Evolutionary conservation across 2,797 vertebrate species (phyloP).

Genomic region (Orestias chungarensis): DNA sequence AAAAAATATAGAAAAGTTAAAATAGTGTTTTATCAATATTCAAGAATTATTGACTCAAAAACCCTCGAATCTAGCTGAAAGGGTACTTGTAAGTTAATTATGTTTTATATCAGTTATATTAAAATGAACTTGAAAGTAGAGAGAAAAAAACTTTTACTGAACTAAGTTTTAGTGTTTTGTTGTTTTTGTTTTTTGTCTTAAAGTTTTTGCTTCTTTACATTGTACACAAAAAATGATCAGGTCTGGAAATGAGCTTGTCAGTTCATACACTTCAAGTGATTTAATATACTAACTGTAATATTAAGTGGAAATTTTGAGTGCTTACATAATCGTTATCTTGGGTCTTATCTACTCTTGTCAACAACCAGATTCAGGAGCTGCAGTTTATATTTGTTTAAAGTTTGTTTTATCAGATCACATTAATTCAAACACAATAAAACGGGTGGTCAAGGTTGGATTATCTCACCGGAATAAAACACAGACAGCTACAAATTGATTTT

Average conservation of each 20-base stretch:
- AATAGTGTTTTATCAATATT: no score
- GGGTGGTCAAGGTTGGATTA: neutral
- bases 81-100: no score
- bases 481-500: neutral
- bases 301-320: neutral
- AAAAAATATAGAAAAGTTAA: no score
- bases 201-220: neutral
- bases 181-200: no score
- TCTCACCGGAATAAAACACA: neutral
- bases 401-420: neutral
- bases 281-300: neutral
- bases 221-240: neutral
- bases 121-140: no score
- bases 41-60: no score
- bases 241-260: neutral
- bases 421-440: neutral
- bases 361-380: neutral
- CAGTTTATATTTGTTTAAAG: neutral
- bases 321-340: constrained; percentile 3
- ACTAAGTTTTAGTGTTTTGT: no score
- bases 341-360: neutral
- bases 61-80: no score
- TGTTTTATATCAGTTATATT: no score
- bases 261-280: neutral
- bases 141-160: no score